phyloP scores from a whole-genome alignment of 2,113 vertebrate genomes.

The Malaclemys terrapin region DNA sequence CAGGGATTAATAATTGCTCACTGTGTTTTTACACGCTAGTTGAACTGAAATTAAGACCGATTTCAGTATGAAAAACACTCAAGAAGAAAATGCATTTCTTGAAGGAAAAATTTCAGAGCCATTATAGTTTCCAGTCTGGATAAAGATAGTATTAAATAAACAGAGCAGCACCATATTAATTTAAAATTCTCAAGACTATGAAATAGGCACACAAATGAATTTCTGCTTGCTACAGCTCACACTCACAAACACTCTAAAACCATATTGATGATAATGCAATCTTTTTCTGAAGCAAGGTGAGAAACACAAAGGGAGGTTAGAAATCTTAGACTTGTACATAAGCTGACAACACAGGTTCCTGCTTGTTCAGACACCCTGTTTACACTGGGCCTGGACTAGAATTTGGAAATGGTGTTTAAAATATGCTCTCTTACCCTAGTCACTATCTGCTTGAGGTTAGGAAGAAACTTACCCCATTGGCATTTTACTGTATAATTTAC shows the following conservation, averaged over 20 bases:
- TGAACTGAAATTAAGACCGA: slow-evolving; percentile 79
- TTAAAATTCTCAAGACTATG: slow-evolving; percentile 31
- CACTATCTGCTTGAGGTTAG: background rate
- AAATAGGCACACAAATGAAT: slow-evolving; percentile 41
- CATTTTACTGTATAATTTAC: accelerated
- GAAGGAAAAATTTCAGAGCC: slow-evolving; percentile 39
- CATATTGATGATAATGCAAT: background rate
- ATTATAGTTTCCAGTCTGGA: slow-evolving; percentile 50
- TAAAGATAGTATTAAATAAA: slow-evolving; percentile 62
- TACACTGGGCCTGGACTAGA: background rate
- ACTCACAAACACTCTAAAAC: background rate
- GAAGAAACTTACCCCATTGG: background rate
- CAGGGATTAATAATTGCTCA: slow-evolving; percentile 78
- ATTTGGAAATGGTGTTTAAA: background rate
- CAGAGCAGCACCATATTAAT: slow-evolving; percentile 32
- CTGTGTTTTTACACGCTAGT: slow-evolving; percentile 74
- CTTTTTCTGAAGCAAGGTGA: background rate
- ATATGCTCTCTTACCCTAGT: background rate
- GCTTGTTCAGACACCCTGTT: background rate
- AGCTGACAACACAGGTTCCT: accelerated
- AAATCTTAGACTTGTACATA: accelerated
- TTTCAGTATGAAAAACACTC: slow-evolving; percentile 70
- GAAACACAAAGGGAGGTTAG: background rate
- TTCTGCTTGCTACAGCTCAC: background rate
- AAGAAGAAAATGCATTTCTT: slow-evolving; percentile 72